Evolutionary conservation across 92 coral and sea anemone species (phyloP).

Genomic region (Metridium senile): DNA sequence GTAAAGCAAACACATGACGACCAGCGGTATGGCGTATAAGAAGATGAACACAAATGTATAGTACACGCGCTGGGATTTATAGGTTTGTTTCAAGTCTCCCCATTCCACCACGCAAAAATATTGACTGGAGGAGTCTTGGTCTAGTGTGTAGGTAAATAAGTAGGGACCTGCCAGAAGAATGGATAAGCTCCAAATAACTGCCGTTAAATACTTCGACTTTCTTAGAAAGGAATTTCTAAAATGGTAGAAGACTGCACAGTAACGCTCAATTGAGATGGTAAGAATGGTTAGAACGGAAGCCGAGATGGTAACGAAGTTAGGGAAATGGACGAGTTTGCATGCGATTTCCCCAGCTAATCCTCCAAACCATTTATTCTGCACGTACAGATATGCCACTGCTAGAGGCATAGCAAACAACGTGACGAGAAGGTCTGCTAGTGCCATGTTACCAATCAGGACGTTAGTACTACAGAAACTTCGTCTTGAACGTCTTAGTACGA

Average conservation of each 20-base stretch:
- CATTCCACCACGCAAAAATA: slow-evolving; percentile 52
- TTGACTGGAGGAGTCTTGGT: slow-evolving; percentile 20
- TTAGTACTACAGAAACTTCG: slow-evolving; percentile 34
- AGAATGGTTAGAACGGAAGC: slow-evolving; percentile 73
- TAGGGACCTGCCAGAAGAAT: slow-evolving; percentile 61
- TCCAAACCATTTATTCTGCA: slow-evolving; percentile 64
- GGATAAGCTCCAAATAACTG: slow-evolving; percentile 59
- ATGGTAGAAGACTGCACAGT: slow-evolving; percentile 54
- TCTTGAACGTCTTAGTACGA: slow-evolving; percentile 33
- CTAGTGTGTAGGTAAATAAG: slow-evolving; percentile 46
- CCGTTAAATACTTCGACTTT: slow-evolving; percentile 44
- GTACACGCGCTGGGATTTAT: slow-evolving; percentile 42
- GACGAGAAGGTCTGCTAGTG: slow-evolving; percentile 75
- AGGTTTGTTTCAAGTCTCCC: slow-evolving; percentile 36
- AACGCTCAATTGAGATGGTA: slow-evolving; percentile 63
- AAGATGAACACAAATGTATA: slow-evolving; percentile 52
- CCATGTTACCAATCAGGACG: slow-evolving; percentile 69
- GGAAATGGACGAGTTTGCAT: slow-evolving; percentile 69
- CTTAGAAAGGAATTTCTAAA: slow-evolving; percentile 34
- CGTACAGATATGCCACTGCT: slow-evolving; percentile 44
- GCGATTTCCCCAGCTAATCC: slow-evolving; percentile 61
- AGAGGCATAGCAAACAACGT: slow-evolving; percentile 72
- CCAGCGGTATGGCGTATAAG: slow-evolving; percentile 58
- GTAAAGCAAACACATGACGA: slow-evolving; percentile 48
- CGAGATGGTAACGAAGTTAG: slow-evolving; percentile 62